phyloP scores from a whole-genome alignment of 2,888 invertebrate species.

The Papilio gigon region DNA sequence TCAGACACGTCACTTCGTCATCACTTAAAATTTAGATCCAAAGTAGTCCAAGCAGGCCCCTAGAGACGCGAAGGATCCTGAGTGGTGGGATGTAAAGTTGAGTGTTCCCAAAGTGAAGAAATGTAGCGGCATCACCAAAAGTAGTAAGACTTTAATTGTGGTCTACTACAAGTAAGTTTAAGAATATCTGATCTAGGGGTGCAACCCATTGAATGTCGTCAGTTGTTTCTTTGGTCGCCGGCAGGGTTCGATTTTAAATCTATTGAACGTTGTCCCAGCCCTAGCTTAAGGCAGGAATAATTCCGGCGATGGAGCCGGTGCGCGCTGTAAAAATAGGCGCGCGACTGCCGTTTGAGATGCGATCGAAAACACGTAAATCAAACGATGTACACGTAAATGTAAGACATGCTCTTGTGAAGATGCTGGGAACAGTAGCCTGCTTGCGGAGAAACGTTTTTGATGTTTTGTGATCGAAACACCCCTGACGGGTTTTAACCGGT shows the following conservation, averaged over 20 bases:
- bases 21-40: too few relatives aligned
- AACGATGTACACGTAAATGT: constrained; percentile 24
- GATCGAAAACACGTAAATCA: constrained; percentile 43
- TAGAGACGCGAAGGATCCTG: too few relatives aligned
- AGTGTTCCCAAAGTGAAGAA: neutral
- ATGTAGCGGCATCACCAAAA: neutral
- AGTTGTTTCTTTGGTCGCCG: too few relatives aligned
- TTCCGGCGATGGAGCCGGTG: constrained; percentile 19
- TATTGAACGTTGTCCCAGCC: neutral
- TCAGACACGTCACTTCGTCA: neutral
- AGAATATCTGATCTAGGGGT: neutral
- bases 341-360: constrained; percentile 37
- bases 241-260: neutral
- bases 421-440: neutral
- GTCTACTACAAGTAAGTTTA: neutral
- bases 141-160: neutral
- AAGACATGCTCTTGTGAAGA: neutral
- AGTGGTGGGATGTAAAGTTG: neutral
- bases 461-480: neutral
- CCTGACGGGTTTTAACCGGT: neutral
- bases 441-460: neutral
- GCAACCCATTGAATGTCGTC: too few relatives aligned
- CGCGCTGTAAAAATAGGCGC: constrained; percentile 41
- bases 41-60: neutral
- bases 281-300: constrained; percentile 5